Evolutionary conservation across 2,888 invertebrate species (phyloP), one percentile per base, ranked within the genome.

Genomic region (Smittia aterrima): DNA sequence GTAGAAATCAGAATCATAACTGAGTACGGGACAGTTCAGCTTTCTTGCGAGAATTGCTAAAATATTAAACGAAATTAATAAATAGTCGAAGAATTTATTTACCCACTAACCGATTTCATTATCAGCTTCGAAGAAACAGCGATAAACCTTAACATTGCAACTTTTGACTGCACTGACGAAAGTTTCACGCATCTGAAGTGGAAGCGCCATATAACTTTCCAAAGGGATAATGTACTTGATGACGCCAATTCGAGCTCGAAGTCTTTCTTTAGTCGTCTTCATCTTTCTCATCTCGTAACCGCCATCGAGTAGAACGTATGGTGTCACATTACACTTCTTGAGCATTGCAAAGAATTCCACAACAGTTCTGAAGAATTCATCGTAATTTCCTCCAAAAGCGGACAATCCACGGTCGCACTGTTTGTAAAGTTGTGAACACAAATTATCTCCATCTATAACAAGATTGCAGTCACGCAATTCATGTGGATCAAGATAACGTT

Each of bases 1-100:
- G 79, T 90, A 96, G 83, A 96, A 98, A 83, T 98, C 98, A 0
- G 96, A 96, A 82, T 98, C 98, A 78, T 91, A 92, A 79, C 95
- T 96, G 1, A 98, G 81, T 1, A 98, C 90, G 0, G 96, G 96
- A 78, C 95, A 96, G 47, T 90, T 85, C 1, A 95, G 83, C 74
- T 88, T 85, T 76, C 89, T 87, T 0, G 95, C 93, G 77, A 96
- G 82, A 0, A 90, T 89, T 0, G 95, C 72, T 70, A 32, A 6
- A 32, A 70, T 11, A 22, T 47, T 20, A 68, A 25, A 24, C 9
- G 13, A 25, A 32, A 66, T 66, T 66, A 32, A n/a, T n/a, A n/a
- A n/a, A n/a, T n/a, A n/a, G n/a, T n/a, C 16, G 24, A 18, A 16
- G 22, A 53, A n/a, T 58, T 22, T 24, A 22, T 9, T 40, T 41